Evolutionary conservation across 2,888 invertebrate genomes (phyloP).

Genomic region (Neocrepidodera transversa): DNA sequence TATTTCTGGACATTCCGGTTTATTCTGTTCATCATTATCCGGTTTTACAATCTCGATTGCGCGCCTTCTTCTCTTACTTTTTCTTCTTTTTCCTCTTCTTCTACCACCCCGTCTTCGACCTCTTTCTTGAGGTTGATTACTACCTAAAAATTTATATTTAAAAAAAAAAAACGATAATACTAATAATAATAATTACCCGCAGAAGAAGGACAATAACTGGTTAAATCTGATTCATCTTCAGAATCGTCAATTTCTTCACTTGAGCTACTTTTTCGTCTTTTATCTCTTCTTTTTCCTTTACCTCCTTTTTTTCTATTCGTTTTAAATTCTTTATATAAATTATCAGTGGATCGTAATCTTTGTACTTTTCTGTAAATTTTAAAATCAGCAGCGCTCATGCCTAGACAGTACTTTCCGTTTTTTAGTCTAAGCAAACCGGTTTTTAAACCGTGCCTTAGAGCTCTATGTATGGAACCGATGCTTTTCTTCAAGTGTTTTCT

Average conservation of each 20-base stretch:
- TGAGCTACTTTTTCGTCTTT: background rate
- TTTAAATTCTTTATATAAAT: conserved; percentile 8
- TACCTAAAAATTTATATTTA: background rate
- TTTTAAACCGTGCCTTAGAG: conserved; percentile 41
- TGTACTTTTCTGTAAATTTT: conserved; percentile 31
- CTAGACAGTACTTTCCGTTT: conserved; percentile 43
- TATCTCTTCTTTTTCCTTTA: background rate
- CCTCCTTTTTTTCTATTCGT: background rate
- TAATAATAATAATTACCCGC: background rate
- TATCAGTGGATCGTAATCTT: conserved; percentile 24
- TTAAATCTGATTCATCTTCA: background rate
- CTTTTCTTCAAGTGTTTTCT: conserved; percentile 24
- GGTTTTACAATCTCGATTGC: background rate
- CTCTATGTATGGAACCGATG: conserved; percentile 34
- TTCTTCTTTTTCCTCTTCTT: background rate
- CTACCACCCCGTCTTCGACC: background rate
- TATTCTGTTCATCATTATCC: background rate
- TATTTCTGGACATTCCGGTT: background rate
- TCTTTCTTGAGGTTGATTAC: background rate
- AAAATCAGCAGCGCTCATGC: conserved; percentile 39
- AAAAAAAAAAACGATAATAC: no score
- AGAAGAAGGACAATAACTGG: background rate
- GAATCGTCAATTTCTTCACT: background rate
- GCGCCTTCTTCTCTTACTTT: background rate
- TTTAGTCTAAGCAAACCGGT: conserved; percentile 37